Base-by-base conservation (phyloP, 2,797 vertebrate species). In the Alosa sapidissima region DNA sequence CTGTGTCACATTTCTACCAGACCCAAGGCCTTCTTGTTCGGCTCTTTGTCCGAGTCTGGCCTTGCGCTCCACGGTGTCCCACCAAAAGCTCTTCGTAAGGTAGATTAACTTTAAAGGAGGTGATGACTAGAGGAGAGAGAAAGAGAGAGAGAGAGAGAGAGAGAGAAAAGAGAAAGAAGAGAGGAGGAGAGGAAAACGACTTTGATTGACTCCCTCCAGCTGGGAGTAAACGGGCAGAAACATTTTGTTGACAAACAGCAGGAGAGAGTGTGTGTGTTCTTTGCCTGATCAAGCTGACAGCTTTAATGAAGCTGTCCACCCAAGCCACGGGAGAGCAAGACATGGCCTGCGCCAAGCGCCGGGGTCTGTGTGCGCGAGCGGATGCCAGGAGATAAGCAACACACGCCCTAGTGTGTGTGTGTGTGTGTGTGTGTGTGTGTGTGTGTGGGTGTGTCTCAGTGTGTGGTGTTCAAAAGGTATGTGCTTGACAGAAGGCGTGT, bases 251-350 rank as follows among this genome's bases (percentile, higher is more conserved):
- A 88, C 87, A 87, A 82, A 87, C 49, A 84, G 82, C 86, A 62
- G 85, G 82, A 87, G 84, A 81, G 83, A 81, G 65, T 83, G 81
- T 82, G 82, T 82, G 82, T 81, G 85, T 81, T 48, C 83, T 84
- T 58, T 60, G 21, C 47, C 84, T 87, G 81, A 89, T 89, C 88
- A 86, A 72, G 84, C 81, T 85, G 72, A 86, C 84, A 88, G 82
- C 75, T 85, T 84, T 88, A 89, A 89, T 89, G 88, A 88, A 88
- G 85, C 82, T 86, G 87, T 87, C 87, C 84, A 72, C 11, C 11
- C 19, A 62, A 82, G 54, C 85, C 81, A 72, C 4, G 36, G 84
- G 86, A 84, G 84, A 82, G 82, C 68, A 85, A 82, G 81, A 48
- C 84, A 83, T 58, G 78, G 28, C 68, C 68, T 19, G 68, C 16